Evolutionary conservation across 2,113 vertebrate species (phyloP), one percentile per base, ranked within the genome.

Genomic region (Pteruthius melanotis): DNA sequence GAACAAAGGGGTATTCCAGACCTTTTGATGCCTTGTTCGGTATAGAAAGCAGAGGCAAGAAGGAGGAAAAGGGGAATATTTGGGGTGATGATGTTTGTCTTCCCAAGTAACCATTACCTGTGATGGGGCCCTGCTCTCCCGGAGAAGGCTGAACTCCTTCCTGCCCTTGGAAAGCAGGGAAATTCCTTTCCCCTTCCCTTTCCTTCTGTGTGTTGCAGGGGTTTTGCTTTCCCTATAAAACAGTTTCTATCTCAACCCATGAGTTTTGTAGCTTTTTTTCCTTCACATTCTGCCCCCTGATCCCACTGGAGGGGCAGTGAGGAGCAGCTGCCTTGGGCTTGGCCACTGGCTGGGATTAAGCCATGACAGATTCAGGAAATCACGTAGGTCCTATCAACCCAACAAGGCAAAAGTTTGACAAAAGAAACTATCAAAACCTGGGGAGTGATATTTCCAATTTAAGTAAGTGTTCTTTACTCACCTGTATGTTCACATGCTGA

Each of bases 21-120:
- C 44, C 11, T 1, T 22, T 21, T 1, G 44, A 20, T 0, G 1
- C 16, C 35, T 26, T 14, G 7, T 3, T 18, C n/a, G 17, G n/a
- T 6, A 8, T 17, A 9, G 5, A 7, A 40, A 49, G 4, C 9
- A 2, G 24, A 6, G 7, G 14, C 8, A 15, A 28, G n/a, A 7
- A 21, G 10, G 11, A 35, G 7, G 44, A 52, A 50, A 17, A n/a
- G 3, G 31, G 56, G 42, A 9, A 6, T 0, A 40, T 42, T 49
- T 57, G 15, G 7, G 0, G 26, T 49, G 70, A 6, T 69, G 54
- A 4, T 2, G 5, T 27, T 69, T 7, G 1, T 53, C 15, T 53
- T 53, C 23, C n/a, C 64, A 78, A 45, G 18, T 3, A 3, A 27
- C 17, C 1, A 0, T 52, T 12, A 31, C 10, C 5, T 13, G 13